phyloP scores from a whole-genome alignment of 1,140 invertebrate genomes.

The Sitobion miscanthi region DNA sequence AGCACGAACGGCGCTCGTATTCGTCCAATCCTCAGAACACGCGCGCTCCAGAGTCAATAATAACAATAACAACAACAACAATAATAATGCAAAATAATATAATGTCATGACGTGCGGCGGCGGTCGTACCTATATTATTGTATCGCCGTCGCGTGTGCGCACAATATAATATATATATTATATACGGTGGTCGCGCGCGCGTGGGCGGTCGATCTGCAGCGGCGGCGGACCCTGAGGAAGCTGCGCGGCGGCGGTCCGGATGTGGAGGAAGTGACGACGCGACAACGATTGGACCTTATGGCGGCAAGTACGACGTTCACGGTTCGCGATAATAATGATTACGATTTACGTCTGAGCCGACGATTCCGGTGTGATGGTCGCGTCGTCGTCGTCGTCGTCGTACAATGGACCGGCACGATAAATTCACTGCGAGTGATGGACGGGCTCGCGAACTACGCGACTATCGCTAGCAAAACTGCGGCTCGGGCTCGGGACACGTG shows the following conservation, averaged over 20 bases:
- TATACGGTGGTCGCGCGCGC: not conserved
- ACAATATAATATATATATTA: no score
- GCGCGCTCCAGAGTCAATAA: not conserved
- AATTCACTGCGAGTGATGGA: slow-evolving; percentile 9
- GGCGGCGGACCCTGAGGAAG: not conserved
- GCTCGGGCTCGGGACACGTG: not conserved
- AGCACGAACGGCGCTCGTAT: no score
- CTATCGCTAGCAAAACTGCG: not conserved
- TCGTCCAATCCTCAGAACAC: no score
- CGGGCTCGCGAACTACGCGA: not conserved
- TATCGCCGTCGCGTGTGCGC: not conserved
- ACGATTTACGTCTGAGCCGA: not conserved
- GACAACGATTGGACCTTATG: no score
- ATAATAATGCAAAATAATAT: not conserved
- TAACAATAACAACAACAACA: not conserved
- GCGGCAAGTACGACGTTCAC: not conserved
- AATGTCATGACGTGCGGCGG: not conserved
- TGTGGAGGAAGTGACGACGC: not conserved
- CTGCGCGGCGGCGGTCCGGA: slow-evolving; percentile 1
- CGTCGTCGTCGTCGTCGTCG: not conserved
- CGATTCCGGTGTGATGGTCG: no score
- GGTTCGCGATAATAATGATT: not conserved
- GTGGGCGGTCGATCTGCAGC: not conserved
- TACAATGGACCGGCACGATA: not conserved
- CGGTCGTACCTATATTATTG: not conserved